Evolutionary conservation across 2,797 vertebrate genomes (phyloP).

Genomic region (Phalanger gymnotis): DNA sequence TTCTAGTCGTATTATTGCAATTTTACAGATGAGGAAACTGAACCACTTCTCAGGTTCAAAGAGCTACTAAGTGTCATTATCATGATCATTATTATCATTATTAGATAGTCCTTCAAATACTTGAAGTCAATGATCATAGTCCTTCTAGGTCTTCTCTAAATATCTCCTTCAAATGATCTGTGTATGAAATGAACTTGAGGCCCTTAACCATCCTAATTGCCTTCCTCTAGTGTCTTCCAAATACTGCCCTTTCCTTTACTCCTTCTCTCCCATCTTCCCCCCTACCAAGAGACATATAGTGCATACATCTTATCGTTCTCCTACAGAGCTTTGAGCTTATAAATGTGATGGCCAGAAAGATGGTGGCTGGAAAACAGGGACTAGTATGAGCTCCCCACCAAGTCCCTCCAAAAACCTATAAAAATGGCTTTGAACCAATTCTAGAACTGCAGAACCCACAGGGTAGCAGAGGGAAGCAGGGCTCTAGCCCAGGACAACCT

Average conservation of each 20-base stretch:
- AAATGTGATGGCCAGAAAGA: neutral
- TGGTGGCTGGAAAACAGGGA: no score
- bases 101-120: neutral
- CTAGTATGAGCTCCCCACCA: no score
- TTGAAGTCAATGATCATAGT: neutral
- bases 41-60: neutral
- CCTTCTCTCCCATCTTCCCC: no score
- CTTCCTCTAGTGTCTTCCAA: neutral
- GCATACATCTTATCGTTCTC: neutral
- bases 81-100: neutral
- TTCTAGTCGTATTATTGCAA: neutral
- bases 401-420: no score
- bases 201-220: neutral
- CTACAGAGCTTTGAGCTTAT: neutral
- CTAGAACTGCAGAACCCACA: no score
- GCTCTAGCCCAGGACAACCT: no score
- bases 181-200: neutral
- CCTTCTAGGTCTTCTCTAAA: neutral
- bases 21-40: neutral
- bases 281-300: neutral
- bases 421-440: no score
- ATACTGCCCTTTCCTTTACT: fast-evolving
- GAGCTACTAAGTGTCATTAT: neutral
- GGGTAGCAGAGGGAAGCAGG: no score
- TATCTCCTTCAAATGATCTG: neutral